These are phyloP conservation scores for Drosophila putrida DNA, from an alignment of 2,888 invertebrate species.

Conservation along the genomic window DNA sequence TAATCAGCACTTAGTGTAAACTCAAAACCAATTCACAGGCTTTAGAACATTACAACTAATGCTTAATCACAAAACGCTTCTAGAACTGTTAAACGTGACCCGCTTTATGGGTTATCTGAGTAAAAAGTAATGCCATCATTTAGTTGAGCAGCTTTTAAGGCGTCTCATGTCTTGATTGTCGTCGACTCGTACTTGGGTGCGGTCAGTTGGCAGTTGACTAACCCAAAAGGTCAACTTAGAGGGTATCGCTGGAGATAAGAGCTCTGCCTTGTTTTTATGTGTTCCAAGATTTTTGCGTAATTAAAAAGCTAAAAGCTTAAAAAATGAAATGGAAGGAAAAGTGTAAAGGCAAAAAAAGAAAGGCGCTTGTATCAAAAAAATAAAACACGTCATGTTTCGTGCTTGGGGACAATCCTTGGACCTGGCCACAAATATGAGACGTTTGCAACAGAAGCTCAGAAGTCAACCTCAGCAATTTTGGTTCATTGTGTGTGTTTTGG, in stretches of 20 bases:
- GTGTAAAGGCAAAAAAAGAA: background rate
- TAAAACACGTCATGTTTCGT: constrained; percentile 69
- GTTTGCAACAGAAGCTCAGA: constrained; percentile 2
- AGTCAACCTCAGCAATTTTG: constrained; percentile 39
- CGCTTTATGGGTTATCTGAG: constrained; percentile 38
- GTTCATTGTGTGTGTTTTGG: constrained; percentile 5
- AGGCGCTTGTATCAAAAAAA: constrained; percentile 25
- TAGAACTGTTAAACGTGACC: constrained; percentile 5
- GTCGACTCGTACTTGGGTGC: constrained; percentile 56
- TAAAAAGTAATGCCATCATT: constrained; percentile 27
- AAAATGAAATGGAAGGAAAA: background rate
- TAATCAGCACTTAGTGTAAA: constrained; percentile 1
- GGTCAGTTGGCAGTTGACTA: constrained; percentile 47
- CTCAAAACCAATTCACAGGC: background rate
- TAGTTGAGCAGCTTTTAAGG: constrained; percentile 32
- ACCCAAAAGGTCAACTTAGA: constrained; percentile 40
- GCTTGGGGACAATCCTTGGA: constrained; percentile 53
- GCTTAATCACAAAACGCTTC: background rate
- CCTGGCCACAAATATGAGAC: constrained; percentile 2
- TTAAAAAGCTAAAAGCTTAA: constrained; percentile 56
- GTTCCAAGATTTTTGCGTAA: constrained; percentile 65
- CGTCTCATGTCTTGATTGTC: constrained; percentile 50
- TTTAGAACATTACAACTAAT: constrained; percentile 4
- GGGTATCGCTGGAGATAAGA: constrained; percentile 47
- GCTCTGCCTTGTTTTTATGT: constrained; percentile 6